Evolutionary conservation across 2,888 invertebrate genomes (phyloP).

Genomic region (Dicycla oo): DNA sequence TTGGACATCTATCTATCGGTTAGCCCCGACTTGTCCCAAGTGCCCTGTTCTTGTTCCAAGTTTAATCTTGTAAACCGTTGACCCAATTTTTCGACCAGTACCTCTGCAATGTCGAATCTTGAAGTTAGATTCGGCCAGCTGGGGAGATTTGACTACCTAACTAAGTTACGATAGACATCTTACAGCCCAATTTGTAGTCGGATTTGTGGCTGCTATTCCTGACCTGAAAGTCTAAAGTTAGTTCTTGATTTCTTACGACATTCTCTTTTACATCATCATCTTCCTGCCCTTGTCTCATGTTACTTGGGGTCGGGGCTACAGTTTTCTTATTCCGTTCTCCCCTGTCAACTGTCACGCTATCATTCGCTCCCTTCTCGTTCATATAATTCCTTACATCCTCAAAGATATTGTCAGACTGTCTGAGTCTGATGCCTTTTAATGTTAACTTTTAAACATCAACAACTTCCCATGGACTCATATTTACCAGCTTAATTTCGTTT

Average conservation of each 20-base stretch:
- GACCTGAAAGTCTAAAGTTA: background rate
- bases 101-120: conserved; percentile 38
- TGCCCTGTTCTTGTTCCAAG: conserved; percentile 44
- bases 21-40: conserved; percentile 27
- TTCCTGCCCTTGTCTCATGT: too few species aligned
- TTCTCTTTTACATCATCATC: background rate
- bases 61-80: conserved; percentile 53
- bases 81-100: conserved; percentile 38
- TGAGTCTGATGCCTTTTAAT: background rate
- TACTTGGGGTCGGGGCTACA: too few species aligned
- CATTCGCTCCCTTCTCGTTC: too few species aligned
- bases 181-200: conserved; percentile 8
- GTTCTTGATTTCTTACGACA: background rate
- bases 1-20: background rate
- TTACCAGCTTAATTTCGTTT: background rate
- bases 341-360: too few species aligned
- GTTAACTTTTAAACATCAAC: background rate
- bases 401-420: background rate
- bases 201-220: background rate
- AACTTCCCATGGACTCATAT: background rate
- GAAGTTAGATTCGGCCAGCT: conserved; percentile 31
- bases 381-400: background rate
- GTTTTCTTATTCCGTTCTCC: too few species aligned
- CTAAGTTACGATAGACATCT: conserved; percentile 29
- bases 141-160: conserved; percentile 21